Conservation (phyloP, 1,140 invertebrate genomes). For the Bemisia tabaci region DNA sequence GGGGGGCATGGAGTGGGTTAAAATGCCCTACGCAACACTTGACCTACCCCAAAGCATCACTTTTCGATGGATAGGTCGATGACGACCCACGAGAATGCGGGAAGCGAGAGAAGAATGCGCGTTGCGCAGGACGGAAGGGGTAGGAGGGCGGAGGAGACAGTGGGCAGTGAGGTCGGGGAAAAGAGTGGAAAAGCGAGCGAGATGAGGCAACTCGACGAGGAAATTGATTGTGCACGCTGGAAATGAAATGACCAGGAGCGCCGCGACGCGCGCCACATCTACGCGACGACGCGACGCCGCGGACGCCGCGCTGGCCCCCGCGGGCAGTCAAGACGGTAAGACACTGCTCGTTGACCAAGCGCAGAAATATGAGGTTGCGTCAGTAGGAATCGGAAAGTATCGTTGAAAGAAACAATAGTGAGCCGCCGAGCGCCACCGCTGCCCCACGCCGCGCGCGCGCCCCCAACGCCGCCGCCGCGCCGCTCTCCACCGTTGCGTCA, state of each 20-base stretch:
- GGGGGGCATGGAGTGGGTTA: too few relatives aligned
- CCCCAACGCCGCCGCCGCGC: neutral
- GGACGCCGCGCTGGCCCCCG: too few relatives aligned
- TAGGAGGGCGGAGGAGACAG: neutral
- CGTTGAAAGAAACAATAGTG: neutral
- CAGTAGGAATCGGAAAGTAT: neutral
- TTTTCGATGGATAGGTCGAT: too few relatives aligned
- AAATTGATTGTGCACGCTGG: neutral
- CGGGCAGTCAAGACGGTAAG: neutral
- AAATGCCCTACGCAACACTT: too few relatives aligned
- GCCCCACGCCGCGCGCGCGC: too few relatives aligned
- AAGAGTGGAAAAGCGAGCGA: neutral
- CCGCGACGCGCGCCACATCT: too few relatives aligned
- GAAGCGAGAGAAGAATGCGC: neutral
- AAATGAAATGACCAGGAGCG: neutral
- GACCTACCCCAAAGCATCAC: too few relatives aligned
- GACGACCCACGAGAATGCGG: too few relatives aligned
- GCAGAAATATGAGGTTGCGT: neutral
- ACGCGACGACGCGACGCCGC: too few relatives aligned
- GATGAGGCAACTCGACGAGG: neutral
- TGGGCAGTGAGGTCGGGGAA: neutral
- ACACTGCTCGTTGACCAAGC: neutral
- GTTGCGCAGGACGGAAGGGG: neutral
- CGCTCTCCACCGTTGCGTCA: too few relatives aligned
- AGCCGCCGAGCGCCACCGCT: neutral